phyloP scores from a whole-genome alignment of 1,140 invertebrate species.

The Habropoda laboriosa region DNA sequence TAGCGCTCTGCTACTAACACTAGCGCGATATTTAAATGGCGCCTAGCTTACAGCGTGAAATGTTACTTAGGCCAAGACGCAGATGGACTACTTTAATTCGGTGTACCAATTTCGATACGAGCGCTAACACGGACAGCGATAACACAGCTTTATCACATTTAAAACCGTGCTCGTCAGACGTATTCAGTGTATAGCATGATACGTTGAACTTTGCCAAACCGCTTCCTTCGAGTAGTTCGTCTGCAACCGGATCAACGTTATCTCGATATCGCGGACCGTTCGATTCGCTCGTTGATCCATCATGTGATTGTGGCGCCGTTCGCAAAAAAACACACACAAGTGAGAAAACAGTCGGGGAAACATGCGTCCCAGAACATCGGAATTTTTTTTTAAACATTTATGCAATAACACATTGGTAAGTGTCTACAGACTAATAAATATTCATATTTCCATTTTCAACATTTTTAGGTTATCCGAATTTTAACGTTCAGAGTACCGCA shows the following conservation, averaged over 20 bases:
- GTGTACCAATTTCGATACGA: slow-evolving; percentile 12
- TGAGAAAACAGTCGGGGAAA: not conserved
- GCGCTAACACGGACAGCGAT: slow-evolving; percentile 6
- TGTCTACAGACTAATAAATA: not conserved
- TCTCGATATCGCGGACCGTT: slow-evolving; percentile 18
- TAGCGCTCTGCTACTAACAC: not conserved
- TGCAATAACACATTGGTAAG: not conserved
- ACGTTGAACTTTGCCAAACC: slow-evolving; percentile 38
- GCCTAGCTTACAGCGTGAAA: not conserved
- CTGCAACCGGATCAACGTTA: slow-evolving; percentile 6
- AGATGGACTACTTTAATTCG: slow-evolving; percentile 4
- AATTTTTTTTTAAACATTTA: not conserved
- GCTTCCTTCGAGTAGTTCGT: slow-evolving; percentile 13
- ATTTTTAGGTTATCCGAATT: not conserved
- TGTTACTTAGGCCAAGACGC: not conserved
- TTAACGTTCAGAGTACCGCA: not conserved
- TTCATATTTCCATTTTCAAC: not conserved
- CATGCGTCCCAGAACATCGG: not conserved
- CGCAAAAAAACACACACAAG: not conserved
- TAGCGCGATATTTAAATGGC: slow-evolving; percentile 4
- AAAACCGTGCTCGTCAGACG: not conserved
- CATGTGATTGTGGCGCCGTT: not conserved
- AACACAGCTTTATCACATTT: slow-evolving; percentile 25
- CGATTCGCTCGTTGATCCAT: slow-evolving; percentile 18
- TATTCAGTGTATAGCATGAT: slow-evolving; percentile 8